Base-by-base conservation (phyloP, 1,140 invertebrate species). In the Bombus difficillimus region DNA sequence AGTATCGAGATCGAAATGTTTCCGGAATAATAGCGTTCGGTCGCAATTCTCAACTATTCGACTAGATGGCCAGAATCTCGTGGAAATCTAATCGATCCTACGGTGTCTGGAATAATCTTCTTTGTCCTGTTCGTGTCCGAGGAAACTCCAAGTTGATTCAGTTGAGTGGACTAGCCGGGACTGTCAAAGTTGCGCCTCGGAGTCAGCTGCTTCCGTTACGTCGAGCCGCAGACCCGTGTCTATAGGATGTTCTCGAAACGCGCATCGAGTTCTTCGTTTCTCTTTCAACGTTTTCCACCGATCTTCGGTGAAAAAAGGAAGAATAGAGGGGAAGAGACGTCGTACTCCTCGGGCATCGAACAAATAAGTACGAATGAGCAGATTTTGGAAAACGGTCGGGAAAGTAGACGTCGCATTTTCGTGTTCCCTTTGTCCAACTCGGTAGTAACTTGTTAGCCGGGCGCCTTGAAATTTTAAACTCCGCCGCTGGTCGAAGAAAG, bases 161-260 rank as follows among this genome's bases (percentile, higher is more conserved):
- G 32, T 64, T 25, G 43, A 37, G 72, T 81, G 47, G 79, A 62
- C 79, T 72, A 6, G 59, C 8, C 37, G 39, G 81, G 34, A 83
- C 81, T 83, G 81, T 83, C 81, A 83, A 64, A 66, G 15, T 68
- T 32, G n/a, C 81, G 73, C 73, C 73, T 39, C 25, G 3, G 43
- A 68, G 62, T 83, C 81, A 83, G 81, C 81, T 83, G 81, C 81
- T 78, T 25, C 73, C 73, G 71, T 32, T 69, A 78, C 59, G 76
- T 64, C 12, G 28, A 32, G 73, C 71, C 71, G 32, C 32, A 41
- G 39, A 59, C 37, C 39, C 9, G 78, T 71, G 78, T 43, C 53
- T n/a, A 47, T 43, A 28, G 77, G 62, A 68, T 68, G 15, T 41
- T 12, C 22, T 34, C 2, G 15, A 57, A 71, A 15, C 71, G 43